These are phyloP conservation scores for Erpobdella octoculata DNA, from an alignment of 2,888 invertebrate species.

Conservation along the genomic window DNA sequence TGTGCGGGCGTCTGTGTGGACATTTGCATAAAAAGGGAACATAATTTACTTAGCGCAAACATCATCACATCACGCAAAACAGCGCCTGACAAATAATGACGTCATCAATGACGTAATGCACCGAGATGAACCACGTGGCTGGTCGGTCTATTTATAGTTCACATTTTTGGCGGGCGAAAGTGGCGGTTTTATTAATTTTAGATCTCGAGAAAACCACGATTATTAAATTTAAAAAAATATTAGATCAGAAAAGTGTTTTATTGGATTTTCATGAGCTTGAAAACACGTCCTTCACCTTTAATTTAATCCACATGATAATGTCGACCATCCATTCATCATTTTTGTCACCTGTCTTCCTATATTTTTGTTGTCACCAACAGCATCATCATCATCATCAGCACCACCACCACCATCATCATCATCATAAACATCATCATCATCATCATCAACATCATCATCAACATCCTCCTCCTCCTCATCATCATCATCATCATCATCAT, in stretches of 20 bases:
- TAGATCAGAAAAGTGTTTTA: not conserved
- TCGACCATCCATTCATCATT: no score
- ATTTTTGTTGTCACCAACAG: no score
- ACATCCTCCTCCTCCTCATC: not conserved
- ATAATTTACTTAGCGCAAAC: not conserved
- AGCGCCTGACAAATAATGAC: slow-evolving; percentile 13
- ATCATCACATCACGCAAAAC: not conserved
- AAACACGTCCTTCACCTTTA: no score
- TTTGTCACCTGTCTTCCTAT: no score
- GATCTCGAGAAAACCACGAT: not conserved
- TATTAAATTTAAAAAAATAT: no score
- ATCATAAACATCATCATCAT: slow-evolving; percentile 4
- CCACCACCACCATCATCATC: slow-evolving; percentile 14
- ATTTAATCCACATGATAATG: no score
- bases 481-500: not conserved
- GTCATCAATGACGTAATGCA: slow-evolving; percentile 16
- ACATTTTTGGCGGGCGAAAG: not conserved
- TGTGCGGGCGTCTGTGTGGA: no score
- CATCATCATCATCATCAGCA: no score
- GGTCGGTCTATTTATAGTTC: no score
- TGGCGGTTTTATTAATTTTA: not conserved
- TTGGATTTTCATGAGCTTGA: no score
- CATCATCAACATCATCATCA: slow-evolving; percentile 7
- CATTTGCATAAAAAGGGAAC: no score
- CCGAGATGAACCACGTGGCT: not conserved